Percentiles rank a stretch among this genome's conserved stretches.
Evolutionary conservation across 2,797 vertebrate species (phyloP).

Genomic region (Loriculus beryllinus): DNA sequence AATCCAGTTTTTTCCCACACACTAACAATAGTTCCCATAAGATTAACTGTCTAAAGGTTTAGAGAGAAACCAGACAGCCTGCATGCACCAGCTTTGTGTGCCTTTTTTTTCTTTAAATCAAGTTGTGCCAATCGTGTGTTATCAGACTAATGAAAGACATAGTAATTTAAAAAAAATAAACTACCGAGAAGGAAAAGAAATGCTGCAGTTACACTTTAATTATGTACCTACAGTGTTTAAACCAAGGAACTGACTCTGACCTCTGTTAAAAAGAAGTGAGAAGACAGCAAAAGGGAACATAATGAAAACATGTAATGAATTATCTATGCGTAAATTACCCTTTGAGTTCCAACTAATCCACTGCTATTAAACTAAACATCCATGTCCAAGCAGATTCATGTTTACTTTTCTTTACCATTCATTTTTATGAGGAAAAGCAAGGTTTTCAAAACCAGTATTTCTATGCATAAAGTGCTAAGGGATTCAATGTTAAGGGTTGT

Average conservation of each 20-base stretch:
- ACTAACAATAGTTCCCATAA: not conserved
- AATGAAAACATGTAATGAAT: slow-evolving; percentile 72
- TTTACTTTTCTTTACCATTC: slow-evolving; percentile 35
- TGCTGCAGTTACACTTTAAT: slow-evolving; percentile 52
- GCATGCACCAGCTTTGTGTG: not conserved
- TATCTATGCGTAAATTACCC: slow-evolving; percentile 66
- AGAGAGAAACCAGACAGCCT: not conserved
- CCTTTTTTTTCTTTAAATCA: not conserved
- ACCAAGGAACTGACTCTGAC: slow-evolving; percentile 34
- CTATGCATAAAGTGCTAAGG: not conserved
- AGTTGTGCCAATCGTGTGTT: not conserved
- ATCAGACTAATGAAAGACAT: not conserved
- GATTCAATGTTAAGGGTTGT: not conserved
- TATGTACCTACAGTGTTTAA: slow-evolving; percentile 42
- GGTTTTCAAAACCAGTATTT: not conserved
- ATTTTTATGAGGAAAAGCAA: slow-evolving; percentile 17
- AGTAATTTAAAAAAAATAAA: not conserved
- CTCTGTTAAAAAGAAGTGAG: slow-evolving; percentile 49
- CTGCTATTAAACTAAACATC: slow-evolving; percentile 61
- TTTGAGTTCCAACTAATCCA: slow-evolving; percentile 59
- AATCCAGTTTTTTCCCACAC: too few relatives aligned
- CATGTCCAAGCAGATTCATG: slow-evolving; percentile 25
- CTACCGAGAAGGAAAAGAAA: not conserved
- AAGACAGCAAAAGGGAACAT: slow-evolving; percentile 37
- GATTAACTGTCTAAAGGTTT: not conserved